phyloP scores from a whole-genome alignment of 2,797 vertebrate species.

The Crypturellus tataupa region DNA sequence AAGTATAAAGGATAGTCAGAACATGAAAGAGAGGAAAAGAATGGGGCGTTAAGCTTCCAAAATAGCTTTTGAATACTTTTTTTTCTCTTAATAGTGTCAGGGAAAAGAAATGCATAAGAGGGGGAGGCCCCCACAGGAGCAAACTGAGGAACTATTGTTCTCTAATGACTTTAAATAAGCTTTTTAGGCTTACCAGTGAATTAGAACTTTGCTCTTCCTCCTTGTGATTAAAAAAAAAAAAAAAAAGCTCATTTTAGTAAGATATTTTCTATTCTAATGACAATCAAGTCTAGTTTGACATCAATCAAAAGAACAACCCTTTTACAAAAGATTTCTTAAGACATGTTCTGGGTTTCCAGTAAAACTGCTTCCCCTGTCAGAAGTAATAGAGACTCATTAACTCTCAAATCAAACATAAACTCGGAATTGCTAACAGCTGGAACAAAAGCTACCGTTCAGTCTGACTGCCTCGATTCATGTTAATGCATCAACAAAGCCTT shows the following conservation, averaged over 20 bases:
- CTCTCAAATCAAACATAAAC: slow-evolving; percentile 11
- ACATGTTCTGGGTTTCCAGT: slow-evolving; percentile 17
- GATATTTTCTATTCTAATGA: slow-evolving; percentile 39
- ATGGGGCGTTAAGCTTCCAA: slow-evolving; percentile 43
- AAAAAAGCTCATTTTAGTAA: slow-evolving; percentile 4
- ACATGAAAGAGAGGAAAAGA: slow-evolving; percentile 43
- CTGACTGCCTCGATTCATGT: background rate
- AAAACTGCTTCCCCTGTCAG: slow-evolving; percentile 16
- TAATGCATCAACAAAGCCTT: background rate
- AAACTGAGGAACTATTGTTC: slow-evolving; percentile 67
- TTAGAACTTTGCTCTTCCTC: slow-evolving; percentile 41
- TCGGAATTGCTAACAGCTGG: background rate
- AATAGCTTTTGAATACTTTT: slow-evolving; percentile 54
- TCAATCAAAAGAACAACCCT: slow-evolving; percentile 60
- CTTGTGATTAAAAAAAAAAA: background rate
- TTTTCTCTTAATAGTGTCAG: slow-evolving; percentile 48
- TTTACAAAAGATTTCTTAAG: slow-evolving; percentile 22
- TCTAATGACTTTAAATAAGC: slow-evolving; percentile 76
- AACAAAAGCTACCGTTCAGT: background rate
- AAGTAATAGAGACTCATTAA: background rate
- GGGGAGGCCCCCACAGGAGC: slow-evolving; percentile 65
- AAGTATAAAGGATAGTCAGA: background rate
- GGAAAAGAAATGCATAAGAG: slow-evolving; percentile 15
- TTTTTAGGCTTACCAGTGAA: slow-evolving; percentile 53
- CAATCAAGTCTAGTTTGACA: slow-evolving; percentile 42